A percentile compares a stretch with the other conserved stretches of the same genome.
These are phyloP conservation scores for Phenacoccus solenopsis DNA, from an alignment of 1,140 invertebrate species.

Conservation along the genomic window DNA sequence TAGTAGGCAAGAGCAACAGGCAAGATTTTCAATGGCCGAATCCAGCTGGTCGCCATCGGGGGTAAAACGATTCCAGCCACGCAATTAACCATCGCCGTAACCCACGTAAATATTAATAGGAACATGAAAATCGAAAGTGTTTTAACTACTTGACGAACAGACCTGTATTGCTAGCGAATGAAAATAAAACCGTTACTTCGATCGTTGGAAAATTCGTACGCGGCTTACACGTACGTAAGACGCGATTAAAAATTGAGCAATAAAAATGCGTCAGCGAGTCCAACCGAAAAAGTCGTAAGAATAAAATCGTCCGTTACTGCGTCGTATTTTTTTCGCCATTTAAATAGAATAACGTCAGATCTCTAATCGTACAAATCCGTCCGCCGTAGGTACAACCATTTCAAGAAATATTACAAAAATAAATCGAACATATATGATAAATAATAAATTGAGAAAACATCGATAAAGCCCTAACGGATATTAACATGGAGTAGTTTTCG, in stretches of 20 bases:
- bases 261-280: too few species aligned
- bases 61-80: background rate
- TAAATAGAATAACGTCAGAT: background rate
- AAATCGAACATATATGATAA: background rate
- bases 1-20: background rate
- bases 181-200: background rate
- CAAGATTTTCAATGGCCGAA: too few species aligned
- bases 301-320: too few species aligned
- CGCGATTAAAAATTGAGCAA: background rate
- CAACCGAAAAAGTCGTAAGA: too few species aligned
- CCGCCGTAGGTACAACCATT: background rate
- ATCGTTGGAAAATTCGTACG: background rate
- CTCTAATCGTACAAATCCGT: background rate
- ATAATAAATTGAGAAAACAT: background rate
- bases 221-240: background rate
- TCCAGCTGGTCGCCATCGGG: too few species aligned
- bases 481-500: slow-evolving; percentile 13
- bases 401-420: background rate
- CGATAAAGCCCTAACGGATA: background rate
- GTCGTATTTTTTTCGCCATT: background rate
- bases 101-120: slow-evolving; percentile 5
- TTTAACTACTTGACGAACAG: background rate
- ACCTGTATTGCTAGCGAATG: background rate
- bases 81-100: background rate
- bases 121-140: slow-evolving; percentile 8